Percentiles rank a stretch among this genome's conserved stretches.
These are phyloP conservation scores for Zophobas morio DNA, from an alignment of 1,140 invertebrate genomes.

Conservation along the genomic window DNA sequence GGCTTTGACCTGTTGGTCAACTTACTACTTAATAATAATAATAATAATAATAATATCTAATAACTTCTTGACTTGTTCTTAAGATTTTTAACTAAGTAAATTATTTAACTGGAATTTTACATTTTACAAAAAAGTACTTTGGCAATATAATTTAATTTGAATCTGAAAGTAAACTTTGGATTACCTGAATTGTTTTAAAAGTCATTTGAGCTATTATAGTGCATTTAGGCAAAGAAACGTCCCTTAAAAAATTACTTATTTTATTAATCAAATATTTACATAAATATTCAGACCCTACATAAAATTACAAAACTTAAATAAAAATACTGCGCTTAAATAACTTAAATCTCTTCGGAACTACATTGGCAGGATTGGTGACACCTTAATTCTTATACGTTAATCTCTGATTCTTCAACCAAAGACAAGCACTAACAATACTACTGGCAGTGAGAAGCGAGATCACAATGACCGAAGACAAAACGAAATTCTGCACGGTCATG, in stretches of 20 bases:
- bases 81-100: too few species aligned
- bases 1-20: too few species aligned
- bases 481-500: constrained; percentile 68
- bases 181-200: too few species aligned
- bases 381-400: constrained; percentile 48
- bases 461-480: constrained; percentile 64
- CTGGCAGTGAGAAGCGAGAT: constrained; percentile 67
- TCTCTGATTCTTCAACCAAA: constrained; percentile 61
- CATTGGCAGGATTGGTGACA: constrained; percentile 47
- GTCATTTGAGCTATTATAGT: too few species aligned
- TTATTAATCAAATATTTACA: constrained; percentile 48
- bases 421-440: constrained; percentile 66
- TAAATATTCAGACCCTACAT: constrained; percentile 45
- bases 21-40: too few species aligned
- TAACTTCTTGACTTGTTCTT: too few species aligned
- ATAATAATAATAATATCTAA: too few species aligned
- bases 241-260: constrained; percentile 32
- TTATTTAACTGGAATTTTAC: too few species aligned
- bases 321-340: constrained; percentile 46
- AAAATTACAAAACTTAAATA: constrained; percentile 48
- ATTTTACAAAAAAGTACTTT: too few species aligned
- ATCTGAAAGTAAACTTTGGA: too few species aligned
- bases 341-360: constrained; percentile 34
- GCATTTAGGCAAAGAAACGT: background rate
- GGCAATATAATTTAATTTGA: too few species aligned